These are phyloP conservation scores for Ernsta delagoae DNA, from an alignment of 2,888 invertebrate genomes.

Conservation along the genomic window DNA sequence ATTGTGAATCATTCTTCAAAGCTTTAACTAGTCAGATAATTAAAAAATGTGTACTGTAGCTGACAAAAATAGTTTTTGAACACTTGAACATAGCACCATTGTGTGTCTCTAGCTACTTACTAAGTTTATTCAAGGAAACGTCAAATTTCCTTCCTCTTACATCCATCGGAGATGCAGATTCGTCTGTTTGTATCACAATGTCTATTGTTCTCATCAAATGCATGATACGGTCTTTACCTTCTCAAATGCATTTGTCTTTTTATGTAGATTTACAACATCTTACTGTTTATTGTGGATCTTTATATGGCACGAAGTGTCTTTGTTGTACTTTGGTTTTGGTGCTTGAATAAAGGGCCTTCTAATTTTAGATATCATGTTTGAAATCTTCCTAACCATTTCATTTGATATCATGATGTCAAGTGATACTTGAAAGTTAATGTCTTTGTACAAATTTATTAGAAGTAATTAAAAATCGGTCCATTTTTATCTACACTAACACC, in stretches of 20 bases:
- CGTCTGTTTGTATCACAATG: slow-evolving; percentile 24
- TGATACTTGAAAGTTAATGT: no score
- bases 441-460: no score
- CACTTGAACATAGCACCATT: no score
- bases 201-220: slow-evolving; percentile 36
- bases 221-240: slow-evolving; percentile 31
- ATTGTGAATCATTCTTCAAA: no score
- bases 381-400: neutral
- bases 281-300: neutral
- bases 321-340: neutral
- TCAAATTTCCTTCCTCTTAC: slow-evolving; percentile 36
- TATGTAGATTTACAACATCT: slow-evolving; percentile 20
- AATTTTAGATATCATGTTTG: neutral
- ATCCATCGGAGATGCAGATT: slow-evolving; percentile 35
- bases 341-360: neutral
- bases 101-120: neutral
- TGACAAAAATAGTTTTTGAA: no score
- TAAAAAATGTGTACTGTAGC: no score
- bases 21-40: no score
- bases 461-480: neutral
- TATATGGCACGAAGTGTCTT: neutral
- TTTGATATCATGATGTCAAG: no score
- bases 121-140: slow-evolving; percentile 25
- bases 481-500: neutral
- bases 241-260: slow-evolving; percentile 31